A percentile compares a stretch with the other conserved stretches of the same genome.
These are phyloP conservation scores for Tyto alba DNA, from an alignment of 2,113 vertebrate species.

Conservation along the genomic window DNA sequence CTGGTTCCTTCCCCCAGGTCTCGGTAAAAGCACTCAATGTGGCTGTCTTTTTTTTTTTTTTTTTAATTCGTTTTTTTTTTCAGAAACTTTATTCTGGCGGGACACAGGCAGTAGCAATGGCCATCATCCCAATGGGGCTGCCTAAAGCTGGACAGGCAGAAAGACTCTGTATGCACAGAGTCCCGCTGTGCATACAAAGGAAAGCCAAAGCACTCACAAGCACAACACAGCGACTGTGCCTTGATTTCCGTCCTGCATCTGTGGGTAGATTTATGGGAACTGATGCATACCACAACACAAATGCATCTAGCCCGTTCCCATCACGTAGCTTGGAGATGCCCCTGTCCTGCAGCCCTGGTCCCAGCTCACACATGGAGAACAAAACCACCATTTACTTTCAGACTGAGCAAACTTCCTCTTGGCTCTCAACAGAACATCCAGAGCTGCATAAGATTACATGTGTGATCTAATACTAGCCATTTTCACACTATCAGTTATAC, in stretches of 20 bases:
- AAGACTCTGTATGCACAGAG: not conserved
- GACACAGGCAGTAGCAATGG: not conserved
- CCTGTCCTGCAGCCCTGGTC: not conserved
- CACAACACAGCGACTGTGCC: not conserved
- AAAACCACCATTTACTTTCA: not conserved
- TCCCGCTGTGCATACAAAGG: not conserved
- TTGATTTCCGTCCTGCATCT: not conserved
- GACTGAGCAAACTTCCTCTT: not conserved
- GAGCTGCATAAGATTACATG: not conserved
- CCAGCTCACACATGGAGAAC: not conserved
- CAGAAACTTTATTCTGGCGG: not conserved
- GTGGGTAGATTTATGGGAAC: not conserved
- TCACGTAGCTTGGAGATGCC: not conserved
- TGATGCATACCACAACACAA: not conserved
- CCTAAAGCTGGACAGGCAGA: not conserved
- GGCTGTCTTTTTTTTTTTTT: not conserved
- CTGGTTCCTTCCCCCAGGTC: not conserved
- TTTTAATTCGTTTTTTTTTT: not conserved
- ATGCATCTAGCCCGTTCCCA: not conserved
- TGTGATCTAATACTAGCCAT: not conserved
- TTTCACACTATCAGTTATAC: not conserved
- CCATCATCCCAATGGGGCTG: fast-evolving
- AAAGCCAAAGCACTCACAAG: not conserved
- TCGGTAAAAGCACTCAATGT: not conserved
- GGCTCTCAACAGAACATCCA: not conserved